Conservation (phyloP, 2,797 vertebrate genomes). For the Gadopsis marmoratus region DNA sequence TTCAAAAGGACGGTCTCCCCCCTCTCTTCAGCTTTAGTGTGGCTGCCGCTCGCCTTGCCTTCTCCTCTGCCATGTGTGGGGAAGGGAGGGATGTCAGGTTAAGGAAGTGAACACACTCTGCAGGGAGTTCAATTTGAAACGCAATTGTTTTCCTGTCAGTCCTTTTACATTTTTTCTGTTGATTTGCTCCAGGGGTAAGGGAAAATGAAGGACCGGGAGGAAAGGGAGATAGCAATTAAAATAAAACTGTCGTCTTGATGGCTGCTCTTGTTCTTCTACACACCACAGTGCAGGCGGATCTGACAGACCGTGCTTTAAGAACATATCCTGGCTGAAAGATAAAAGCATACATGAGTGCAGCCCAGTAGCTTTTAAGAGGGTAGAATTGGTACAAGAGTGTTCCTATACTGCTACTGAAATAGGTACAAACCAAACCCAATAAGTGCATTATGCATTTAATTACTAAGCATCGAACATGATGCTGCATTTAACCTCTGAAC, state of each 20-base stretch:
- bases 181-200: constrained; percentile 89
- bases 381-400: constrained; percentile 80
- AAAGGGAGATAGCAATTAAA: constrained; percentile 88
- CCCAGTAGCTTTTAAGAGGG: constrained; percentile 84
- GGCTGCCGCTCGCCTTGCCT: constrained; percentile 74
- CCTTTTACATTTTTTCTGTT: constrained; percentile 86
- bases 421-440: constrained; percentile 62
- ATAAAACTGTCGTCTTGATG: constrained; percentile 88
- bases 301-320: constrained; percentile 85
- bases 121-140: constrained; percentile 90
- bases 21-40: constrained; percentile 74
- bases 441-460: constrained; percentile 77
- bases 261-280: constrained; percentile 83
- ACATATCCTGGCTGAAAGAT: constrained; percentile 84
- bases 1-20: constrained; percentile 87
- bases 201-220: constrained; percentile 87
- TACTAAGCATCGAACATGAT: constrained; percentile 65
- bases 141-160: constrained; percentile 90
- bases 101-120: constrained; percentile 89
- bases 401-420: constrained; percentile 57
- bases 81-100: constrained; percentile 88
- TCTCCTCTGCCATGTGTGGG: constrained; percentile 82
- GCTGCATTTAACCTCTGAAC: constrained; percentile 73
- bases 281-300: constrained; percentile 77
- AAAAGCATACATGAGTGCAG: constrained; percentile 82